Evolutionary conservation across 35 echinoderm and acorn worm species (phyloP).

Genomic region (Amphiura filiformis): DNA sequence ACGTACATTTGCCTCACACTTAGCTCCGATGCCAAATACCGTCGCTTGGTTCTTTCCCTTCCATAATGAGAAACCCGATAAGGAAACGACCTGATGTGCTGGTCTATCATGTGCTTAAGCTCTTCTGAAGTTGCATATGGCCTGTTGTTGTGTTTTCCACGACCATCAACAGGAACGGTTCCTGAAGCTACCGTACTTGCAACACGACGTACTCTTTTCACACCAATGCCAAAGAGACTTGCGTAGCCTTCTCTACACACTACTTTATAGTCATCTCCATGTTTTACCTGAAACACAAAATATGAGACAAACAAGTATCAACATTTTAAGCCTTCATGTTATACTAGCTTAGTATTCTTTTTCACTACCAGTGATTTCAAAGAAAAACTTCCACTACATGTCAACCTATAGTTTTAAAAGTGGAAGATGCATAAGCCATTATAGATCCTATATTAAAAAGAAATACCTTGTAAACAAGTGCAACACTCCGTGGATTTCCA

Average conservation of each 20-base stretch:
- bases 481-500: not conserved
- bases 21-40: not conserved
- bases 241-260: not conserved
- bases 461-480: not conserved
- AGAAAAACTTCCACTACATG: too few relatives aligned
- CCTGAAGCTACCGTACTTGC: not conserved
- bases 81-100: slow-evolving; percentile 3
- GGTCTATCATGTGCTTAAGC: not conserved
- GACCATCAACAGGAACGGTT: not conserved
- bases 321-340: too few relatives aligned
- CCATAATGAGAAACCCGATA: slow-evolving; percentile 30
- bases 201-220: not conserved
- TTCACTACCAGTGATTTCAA: too few relatives aligned
- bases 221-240: not conserved
- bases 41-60: slow-evolving; percentile 8
- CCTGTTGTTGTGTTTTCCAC: slow-evolving; percentile 34
- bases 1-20: not conserved
- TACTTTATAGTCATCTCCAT: slow-evolving; percentile 11
- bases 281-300: too few relatives aligned
- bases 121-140: not conserved
- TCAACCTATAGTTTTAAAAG: too few relatives aligned
- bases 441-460: too few relatives aligned
- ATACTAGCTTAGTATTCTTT: too few relatives aligned
- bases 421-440: too few relatives aligned
- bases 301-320: too few relatives aligned